Percentiles rank a stretch among this genome's conserved stretches.
Evolutionary conservation across 2,113 vertebrate genomes (phyloP).

Genomic region (Daphoenositta chrysoptera): DNA sequence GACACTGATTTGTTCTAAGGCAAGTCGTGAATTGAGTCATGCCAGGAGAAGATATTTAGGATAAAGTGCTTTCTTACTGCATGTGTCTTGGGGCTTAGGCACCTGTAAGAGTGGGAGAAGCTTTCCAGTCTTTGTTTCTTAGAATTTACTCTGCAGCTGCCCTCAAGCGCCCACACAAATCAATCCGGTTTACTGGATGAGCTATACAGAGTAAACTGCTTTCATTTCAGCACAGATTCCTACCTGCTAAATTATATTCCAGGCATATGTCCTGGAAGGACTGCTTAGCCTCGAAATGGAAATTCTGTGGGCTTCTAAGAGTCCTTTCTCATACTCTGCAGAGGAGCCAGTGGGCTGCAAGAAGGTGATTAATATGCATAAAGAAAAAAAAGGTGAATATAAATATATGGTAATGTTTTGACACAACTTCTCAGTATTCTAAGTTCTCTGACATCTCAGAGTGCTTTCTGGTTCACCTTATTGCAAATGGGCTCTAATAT

Average conservation of each 20-base stretch:
- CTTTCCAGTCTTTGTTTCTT: background rate
- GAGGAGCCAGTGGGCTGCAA: background rate
- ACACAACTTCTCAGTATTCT: background rate
- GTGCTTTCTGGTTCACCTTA: background rate
- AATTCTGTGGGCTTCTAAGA: background rate
- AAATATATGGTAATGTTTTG: background rate
- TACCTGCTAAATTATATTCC: background rate
- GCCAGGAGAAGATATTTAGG: background rate
- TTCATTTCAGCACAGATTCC: background rate
- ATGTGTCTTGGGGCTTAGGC: background rate
- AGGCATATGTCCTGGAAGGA: background rate
- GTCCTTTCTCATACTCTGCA: background rate
- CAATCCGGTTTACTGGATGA: background rate
- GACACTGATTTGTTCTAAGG: background rate
- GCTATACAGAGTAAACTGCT: background rate
- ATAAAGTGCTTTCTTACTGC: background rate
- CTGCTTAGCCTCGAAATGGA: background rate
- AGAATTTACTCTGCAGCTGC: background rate
- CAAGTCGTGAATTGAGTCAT: background rate
- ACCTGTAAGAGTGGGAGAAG: background rate
- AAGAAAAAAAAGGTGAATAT: background rate
- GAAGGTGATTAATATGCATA: background rate
- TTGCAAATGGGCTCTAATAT: background rate
- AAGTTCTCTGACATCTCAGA: background rate
- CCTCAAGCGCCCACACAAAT: background rate